These are phyloP conservation scores for Tiaroga cobitis DNA, from an alignment of 2,797 vertebrate species.

Conservation along the genomic window DNA sequence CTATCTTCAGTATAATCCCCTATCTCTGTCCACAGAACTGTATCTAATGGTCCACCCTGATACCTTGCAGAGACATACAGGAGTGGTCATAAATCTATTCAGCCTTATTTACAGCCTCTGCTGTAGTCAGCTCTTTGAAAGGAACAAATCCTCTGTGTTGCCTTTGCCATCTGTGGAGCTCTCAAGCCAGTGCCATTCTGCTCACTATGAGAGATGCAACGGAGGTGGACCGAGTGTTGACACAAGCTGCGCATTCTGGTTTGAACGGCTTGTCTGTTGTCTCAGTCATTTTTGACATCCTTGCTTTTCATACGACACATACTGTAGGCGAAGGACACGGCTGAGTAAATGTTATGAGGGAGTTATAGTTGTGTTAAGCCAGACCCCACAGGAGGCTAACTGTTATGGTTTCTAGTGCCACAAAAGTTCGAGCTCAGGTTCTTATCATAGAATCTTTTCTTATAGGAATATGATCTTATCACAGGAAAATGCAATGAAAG, in stretches of 20 bases:
- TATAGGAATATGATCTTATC: background rate
- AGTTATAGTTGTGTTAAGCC: slow-evolving; percentile 8
- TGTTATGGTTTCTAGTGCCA: background rate
- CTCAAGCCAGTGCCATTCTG: slow-evolving; percentile 59
- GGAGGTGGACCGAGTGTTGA: slow-evolving; percentile 13
- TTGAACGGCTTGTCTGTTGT: slow-evolving; percentile 20
- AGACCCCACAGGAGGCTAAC: background rate
- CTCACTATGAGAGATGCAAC: slow-evolving; percentile 42
- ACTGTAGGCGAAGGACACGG: background rate
- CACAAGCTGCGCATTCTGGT: slow-evolving; percentile 11
- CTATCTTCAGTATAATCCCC: slow-evolving; percentile 59
- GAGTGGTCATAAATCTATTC: slow-evolving; percentile 72
- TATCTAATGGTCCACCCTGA: slow-evolving; percentile 67
- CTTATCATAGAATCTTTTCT: background rate
- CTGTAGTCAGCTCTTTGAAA: slow-evolving; percentile 80
- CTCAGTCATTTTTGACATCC: slow-evolving; percentile 11
- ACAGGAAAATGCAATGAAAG: slow-evolving; percentile 13
- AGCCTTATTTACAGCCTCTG: slow-evolving; percentile 75
- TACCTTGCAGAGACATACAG: slow-evolving; percentile 70
- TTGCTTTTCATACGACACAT: background rate
- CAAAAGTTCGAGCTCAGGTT: background rate
- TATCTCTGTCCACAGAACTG: slow-evolving; percentile 62
- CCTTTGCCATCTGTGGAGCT: slow-evolving; percentile 66
- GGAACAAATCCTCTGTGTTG: slow-evolving; percentile 64
- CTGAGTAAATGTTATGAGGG: slow-evolving; percentile 22